phyloP scores from a whole-genome alignment of 2,113 vertebrate genomes.

The Tupaia tana region DNA sequence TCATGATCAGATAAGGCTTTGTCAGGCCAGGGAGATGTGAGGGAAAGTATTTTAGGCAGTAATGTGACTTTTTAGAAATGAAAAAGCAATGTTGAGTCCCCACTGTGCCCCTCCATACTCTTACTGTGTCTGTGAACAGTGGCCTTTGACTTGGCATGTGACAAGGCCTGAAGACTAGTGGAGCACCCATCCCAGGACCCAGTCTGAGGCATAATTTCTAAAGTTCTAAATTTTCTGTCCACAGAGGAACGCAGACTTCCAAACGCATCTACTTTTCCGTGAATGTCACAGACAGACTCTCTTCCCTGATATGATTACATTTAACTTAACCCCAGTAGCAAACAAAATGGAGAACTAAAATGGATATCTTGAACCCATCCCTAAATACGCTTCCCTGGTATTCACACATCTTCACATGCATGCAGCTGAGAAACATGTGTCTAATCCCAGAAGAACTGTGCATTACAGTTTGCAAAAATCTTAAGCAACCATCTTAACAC shows the following conservation, averaged over 20 bases:
- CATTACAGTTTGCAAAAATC: not conserved
- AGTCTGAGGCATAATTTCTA: not conserved
- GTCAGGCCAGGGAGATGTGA: not conserved
- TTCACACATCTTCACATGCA: not conserved
- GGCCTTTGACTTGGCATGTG: not conserved
- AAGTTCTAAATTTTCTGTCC: not conserved
- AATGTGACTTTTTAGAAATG: not conserved
- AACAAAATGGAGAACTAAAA: not conserved
- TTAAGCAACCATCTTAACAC: not conserved
- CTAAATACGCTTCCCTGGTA: not conserved
- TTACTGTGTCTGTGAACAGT: not conserved
- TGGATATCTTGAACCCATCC: not conserved
- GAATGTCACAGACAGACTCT: not conserved
- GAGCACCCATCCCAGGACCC: not conserved
- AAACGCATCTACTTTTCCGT: not conserved
- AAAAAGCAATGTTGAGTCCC: not conserved
- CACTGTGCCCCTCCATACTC: not conserved
- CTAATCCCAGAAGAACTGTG: not conserved
- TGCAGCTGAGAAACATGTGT: not conserved
- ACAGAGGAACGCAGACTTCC: not conserved
- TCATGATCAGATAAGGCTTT: constrained; percentile 34
- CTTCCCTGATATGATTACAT: not conserved
- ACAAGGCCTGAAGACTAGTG: not conserved
- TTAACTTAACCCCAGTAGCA: not conserved
- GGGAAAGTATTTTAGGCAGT: not conserved